phyloP scores from a whole-genome alignment of 2,888 invertebrate genomes.

The Poecilus cupreus region DNA sequence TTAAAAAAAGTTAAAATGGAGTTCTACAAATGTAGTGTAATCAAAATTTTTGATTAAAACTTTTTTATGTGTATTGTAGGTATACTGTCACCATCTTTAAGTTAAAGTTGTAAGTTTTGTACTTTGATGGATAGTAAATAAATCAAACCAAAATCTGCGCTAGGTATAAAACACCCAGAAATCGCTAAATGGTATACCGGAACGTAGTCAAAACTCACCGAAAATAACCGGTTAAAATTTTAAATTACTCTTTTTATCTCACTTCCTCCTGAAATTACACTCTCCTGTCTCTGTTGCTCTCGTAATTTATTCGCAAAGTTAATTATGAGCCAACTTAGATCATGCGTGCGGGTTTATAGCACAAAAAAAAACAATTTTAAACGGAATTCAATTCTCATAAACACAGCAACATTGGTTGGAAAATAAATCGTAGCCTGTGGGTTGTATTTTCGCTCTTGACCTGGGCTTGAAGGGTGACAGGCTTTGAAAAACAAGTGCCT shows the following conservation, averaged over 20 bases:
- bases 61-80: too few species aligned
- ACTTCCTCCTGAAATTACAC: not conserved
- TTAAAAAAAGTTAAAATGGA: too few species aligned
- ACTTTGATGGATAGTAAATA: too few species aligned
- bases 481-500: not conserved
- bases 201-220: constrained; percentile 10
- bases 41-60: too few species aligned
- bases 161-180: too few species aligned
- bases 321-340: constrained; percentile 14
- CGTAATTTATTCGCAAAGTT: not conserved
- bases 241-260: not conserved
- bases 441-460: not conserved
- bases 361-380: constrained; percentile 23
- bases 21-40: too few species aligned
- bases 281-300: not conserved
- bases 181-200: too few species aligned
- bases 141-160: too few species aligned
- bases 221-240: not conserved
- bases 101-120: too few species aligned
- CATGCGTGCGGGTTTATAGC: not conserved
- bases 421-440: not conserved
- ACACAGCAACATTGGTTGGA: not conserved
- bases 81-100: too few species aligned
- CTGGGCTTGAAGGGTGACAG: not conserved
- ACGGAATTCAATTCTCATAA: not conserved